Base-by-base conservation (phyloP, 2,797 vertebrate genomes). In the Sparus aurata region DNA sequence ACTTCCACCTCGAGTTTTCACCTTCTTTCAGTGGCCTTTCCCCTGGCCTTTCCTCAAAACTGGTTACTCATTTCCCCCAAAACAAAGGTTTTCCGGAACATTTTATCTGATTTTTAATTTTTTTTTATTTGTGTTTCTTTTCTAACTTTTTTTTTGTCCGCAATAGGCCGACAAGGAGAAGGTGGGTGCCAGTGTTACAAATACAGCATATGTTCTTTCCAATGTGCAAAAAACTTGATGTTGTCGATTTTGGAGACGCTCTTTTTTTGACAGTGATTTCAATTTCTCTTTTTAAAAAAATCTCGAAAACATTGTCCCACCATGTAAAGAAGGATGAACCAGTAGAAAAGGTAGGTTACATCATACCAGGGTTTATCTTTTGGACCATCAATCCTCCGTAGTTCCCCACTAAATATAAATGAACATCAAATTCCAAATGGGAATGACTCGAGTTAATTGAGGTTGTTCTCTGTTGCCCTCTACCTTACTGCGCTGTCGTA, bases 331-430 rank as follows among this genome's bases (percentile, higher is more conserved):
- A 41, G 82, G 86, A 91, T 50, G 66, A 72, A 38, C 59, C 80
- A 10, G 64, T 84, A 61, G 87, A 89, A 63, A 84, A 94, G 92
- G 94, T 95, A 92, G 73, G 92, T 82, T 45, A 12, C 27, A 4
- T 34, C 34, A 60, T 13, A 15, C 5, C 1, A 3, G 12, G 20
- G 25, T 30, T 43, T 34, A 41, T 53, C 13, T 27, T 65, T 67
- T 53, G 47, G 9, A 9, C 23, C 10, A 75, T 62, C 22, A 27
- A 60, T 69, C 43, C 43, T 18, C 43, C 41, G 12, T 49, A 54
- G 65, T 64, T 79, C 58, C 49, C 30, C 12, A n/a, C 4, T 6
- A 55, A 22, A 47, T 46, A 25, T 41, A 27, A 68, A 84, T 38
- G 17, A 61, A 76, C 80, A 38, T 64, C 17, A 16, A 30, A 73